Percentiles rank a stretch among this genome's conserved stretches.
Conservation (phyloP, 2,888 invertebrate species). For the Nemoura dubitans region DNA sequence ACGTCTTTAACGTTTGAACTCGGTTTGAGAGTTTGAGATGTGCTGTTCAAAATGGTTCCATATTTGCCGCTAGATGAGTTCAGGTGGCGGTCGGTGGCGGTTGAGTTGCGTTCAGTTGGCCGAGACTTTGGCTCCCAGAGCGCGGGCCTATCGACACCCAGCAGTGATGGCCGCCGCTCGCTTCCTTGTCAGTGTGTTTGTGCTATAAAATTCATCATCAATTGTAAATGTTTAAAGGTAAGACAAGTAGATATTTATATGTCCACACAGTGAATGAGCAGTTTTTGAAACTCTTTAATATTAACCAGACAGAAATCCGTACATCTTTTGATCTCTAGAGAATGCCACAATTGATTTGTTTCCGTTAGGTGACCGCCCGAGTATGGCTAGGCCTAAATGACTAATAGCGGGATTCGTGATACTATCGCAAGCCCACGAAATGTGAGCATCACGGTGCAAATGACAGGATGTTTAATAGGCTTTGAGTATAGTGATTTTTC, state of each 20-base stretch:
- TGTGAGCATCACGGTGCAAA: not conserved
- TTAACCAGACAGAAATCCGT: not conserved
- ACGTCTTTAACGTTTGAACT: too few species aligned
- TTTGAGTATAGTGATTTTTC: not conserved
- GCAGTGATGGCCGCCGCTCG: conserved; percentile 25
- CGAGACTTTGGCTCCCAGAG: not conserved
- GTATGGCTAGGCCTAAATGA: conserved; percentile 25
- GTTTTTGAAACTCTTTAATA: not conserved
- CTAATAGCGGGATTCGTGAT: conserved; percentile 28
- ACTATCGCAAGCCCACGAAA: not conserved
- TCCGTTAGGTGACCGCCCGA: conserved; percentile 51
- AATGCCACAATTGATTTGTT: conserved; percentile 48
- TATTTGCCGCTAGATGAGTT: not conserved
- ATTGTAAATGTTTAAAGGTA: conserved; percentile 49
- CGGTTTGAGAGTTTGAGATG: too few species aligned
- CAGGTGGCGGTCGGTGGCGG: not conserved
- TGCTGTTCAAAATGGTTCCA: not conserved
- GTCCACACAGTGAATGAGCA: not conserved
- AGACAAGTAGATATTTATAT: conserved; percentile 10
- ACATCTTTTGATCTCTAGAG: not conserved
- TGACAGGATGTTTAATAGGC: not conserved
- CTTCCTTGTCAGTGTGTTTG: conserved; percentile 47
- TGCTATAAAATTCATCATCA: conserved; percentile 43
- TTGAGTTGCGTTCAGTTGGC: not conserved
- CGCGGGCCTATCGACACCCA: not conserved